Percentiles rank a stretch among this genome's conserved stretches.
These are phyloP conservation scores for Ariopsis seemanni DNA, from an alignment of 2,113 vertebrate genomes.

Conservation along the genomic window DNA sequence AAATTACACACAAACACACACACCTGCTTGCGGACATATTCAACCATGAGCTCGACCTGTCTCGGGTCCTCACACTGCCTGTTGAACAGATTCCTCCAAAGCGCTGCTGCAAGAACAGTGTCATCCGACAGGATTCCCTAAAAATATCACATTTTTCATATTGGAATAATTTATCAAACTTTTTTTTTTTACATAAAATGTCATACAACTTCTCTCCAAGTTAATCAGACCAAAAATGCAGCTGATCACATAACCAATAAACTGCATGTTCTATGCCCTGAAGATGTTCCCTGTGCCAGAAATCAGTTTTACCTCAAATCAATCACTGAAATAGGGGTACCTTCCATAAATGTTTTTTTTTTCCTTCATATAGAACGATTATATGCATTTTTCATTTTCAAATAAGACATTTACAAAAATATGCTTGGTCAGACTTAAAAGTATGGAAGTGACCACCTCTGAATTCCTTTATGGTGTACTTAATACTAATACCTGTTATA, in stretches of 20 bases:
- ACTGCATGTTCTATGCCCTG: not conserved
- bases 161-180: not conserved
- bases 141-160: not conserved
- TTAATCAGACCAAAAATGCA: not conserved
- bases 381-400: not conserved
- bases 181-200: too few species aligned
- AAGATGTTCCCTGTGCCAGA: not conserved
- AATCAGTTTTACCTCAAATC: not conserved
- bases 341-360: not conserved
- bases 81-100: constrained; percentile 94
- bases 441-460: not conserved
- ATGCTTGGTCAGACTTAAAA: not conserved
- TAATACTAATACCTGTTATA: not conserved
- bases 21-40: constrained; percentile 98
- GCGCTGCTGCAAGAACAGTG: constrained; percentile 84
- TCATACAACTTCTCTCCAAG: not conserved
- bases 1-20: not conserved
- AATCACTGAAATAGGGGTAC: not conserved
- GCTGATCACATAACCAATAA: not conserved
- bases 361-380: not conserved
- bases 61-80: constrained; percentile 86
- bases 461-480: not conserved
- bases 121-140: constrained; percentile 94
- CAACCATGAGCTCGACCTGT: constrained; percentile 89
- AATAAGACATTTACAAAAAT: not conserved